Evolutionary conservation across 2,113 vertebrate genomes (phyloP), one percentile per base, ranked within the genome.

Genomic region (Coptodon rendalli): DNA sequence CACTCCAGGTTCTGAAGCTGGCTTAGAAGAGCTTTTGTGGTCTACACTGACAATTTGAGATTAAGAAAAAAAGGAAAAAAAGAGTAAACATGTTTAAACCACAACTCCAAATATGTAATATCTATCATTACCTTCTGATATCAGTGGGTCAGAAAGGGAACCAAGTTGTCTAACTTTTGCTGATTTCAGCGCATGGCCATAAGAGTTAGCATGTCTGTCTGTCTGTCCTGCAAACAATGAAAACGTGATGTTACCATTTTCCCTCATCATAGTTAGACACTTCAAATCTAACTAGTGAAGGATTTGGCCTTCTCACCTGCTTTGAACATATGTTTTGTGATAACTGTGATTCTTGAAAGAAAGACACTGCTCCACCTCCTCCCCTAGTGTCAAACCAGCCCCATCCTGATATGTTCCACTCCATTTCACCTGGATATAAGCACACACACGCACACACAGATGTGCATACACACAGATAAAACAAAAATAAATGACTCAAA

Each of bases 371-470:
- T 68, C 59, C 13, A 83, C 45, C n/a, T 9, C 3, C n/a, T 83
- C 45, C 0, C 81, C 59, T 4, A 68, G 1, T 4, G 81, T 53
- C 13, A 24, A 68, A 16, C 19, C 45, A 52, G 45, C 12, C 11
- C 59, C 81, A 5, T 83, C 81, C 14, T 53, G 29, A 83, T 83
- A 27, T 38, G 59, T 29, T 22, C 81, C 81, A 27, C 81, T 27
- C 57, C 45, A 83, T 6, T 68, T 66, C 11, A 52, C 81, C 59
- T 83, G 45, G 10, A 43, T 48, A 61, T 31, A 82, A 48, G 13
- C 19, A 13, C n/a, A 73, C 4, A 8, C 10, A 59, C 13, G n/a
- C n/a, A n/a, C n/a, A 40, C 19, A 27, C 5, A 12, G 0, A n/a
- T 22, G 27, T 38, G 59, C 10, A 54, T 1, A 54, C 52, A 54